Evolutionary conservation across 2,888 invertebrate genomes (phyloP).

Genomic region (Drosophila yooni): DNA sequence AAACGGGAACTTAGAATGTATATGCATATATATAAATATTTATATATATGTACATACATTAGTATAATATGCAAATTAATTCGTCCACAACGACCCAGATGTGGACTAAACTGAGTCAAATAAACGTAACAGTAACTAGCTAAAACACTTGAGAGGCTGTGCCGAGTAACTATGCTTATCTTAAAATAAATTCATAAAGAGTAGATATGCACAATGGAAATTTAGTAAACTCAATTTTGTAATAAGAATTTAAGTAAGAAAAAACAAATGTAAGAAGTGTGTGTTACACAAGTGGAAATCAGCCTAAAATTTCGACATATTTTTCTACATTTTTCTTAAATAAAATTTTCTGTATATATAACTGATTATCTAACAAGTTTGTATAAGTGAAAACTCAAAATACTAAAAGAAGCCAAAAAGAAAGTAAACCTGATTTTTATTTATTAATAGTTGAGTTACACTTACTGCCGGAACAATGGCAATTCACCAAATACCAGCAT

Average conservation of each 20-base stretch:
- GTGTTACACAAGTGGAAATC: no score
- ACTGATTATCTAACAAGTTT: not conserved
- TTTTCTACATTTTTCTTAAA: not conserved
- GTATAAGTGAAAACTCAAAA: not conserved
- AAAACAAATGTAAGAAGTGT: no score
- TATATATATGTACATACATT: conserved; percentile 56
- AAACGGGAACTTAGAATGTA: conserved; percentile 54
- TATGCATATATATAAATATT: conserved; percentile 48
- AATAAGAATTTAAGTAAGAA: no score
- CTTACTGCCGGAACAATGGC: not conserved
- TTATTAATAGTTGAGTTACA: not conserved
- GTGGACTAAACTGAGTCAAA: conserved; percentile 42
- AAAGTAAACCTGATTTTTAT: not conserved
- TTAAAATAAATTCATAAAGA: no score
- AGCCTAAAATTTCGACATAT: no score
- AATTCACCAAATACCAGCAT: not conserved
- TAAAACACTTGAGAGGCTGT: conserved; percentile 5
- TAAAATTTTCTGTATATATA: not conserved
- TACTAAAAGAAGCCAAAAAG: not conserved
- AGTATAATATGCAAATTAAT: not conserved
- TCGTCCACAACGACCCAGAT: conserved; percentile 28
- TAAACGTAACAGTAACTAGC: conserved; percentile 24
- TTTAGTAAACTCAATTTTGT: no score
- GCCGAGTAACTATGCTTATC: not conserved
- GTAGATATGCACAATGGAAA: no score